Conservation (phyloP, 2,797 vertebrate genomes). For the Smutsia gigantea region DNA sequence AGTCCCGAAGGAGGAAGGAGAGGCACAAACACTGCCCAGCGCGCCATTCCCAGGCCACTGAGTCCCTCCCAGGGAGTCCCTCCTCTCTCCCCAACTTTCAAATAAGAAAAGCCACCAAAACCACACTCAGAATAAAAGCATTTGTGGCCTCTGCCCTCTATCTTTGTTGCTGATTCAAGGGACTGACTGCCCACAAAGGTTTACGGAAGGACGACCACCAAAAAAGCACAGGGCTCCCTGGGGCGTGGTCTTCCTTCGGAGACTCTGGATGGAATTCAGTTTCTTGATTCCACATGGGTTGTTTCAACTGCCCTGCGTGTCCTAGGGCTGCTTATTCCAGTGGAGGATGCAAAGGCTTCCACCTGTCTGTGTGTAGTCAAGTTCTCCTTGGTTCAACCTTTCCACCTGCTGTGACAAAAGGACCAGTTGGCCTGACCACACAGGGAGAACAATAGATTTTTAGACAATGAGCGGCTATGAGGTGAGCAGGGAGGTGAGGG, state of each 20-base stretch:
- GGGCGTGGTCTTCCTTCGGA: background rate
- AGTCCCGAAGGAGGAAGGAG: background rate
- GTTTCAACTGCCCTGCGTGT: background rate
- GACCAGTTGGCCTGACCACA: rapidly evolving
- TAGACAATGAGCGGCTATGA: background rate
- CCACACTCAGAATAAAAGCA: background rate
- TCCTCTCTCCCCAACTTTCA: background rate
- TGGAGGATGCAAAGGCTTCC: background rate
- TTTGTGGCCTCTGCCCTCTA: background rate
- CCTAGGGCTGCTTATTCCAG: too few relatives aligned
- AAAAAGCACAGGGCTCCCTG: rapidly evolving
- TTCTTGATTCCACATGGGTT: rapidly evolving
- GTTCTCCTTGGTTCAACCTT: background rate
- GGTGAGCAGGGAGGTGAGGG: background rate
- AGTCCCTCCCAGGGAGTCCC: background rate
- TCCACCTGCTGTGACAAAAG: background rate
- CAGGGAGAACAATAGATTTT: background rate
- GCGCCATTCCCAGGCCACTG: background rate
- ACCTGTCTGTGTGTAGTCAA: background rate
- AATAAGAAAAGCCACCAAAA: background rate
- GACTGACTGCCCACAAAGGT: background rate
- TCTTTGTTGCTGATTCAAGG: background rate
- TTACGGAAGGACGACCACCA: background rate
- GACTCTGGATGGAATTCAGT: background rate
- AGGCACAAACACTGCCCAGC: rapidly evolving